Base-by-base conservation (phyloP, 2,888 invertebrate species). In the Platycheirus rosarum region DNA sequence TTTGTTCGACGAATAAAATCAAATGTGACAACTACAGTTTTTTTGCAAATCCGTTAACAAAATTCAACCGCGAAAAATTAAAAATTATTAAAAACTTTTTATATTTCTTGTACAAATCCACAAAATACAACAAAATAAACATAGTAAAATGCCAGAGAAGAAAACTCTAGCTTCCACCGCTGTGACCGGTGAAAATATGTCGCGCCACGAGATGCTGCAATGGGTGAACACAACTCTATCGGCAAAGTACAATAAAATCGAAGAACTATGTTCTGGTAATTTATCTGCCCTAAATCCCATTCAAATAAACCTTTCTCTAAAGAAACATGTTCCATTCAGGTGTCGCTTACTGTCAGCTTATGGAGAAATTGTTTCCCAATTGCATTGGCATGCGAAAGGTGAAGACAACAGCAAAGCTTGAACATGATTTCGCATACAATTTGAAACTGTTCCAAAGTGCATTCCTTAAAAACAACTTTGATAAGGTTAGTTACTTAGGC, bases 361-460 rank as follows among this genome's bases (percentile, higher is more conserved):
- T 99, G 97, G 98, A 99, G 89, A 96, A 98, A 95, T 93, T 99
- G 13, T 99, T 98, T 91, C 96, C 97, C 37, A 93, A 93, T 85
- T 94, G 94, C 89, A 94, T 96, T 49, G 95, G 94, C 60, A 91
- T 98, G 91, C 98, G 98, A 91, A 94, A 97, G 89, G 96, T 98
- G 62, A 99, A 99, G 92, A 97, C 97, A 91, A 95, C 95, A 91
- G 98, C 99, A 86, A 97, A 98, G 89, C 92, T 99, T 88, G 99
- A 99, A 91, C 98, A 99, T 91, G 99, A 99, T 91, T 98, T 96
- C 90, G 97, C 99, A 91, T 97, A 97, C 91, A 99, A 99, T 91
- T 98, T 99, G 91, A 99, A 99, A 93, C 93, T 98, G 85, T 93
- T 99, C 80, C 99, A 99, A 92, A 96, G 95, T 37, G 94, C 95